Conservation (phyloP, 2,113 vertebrate species). For the Stictonetta naevosa region DNA sequence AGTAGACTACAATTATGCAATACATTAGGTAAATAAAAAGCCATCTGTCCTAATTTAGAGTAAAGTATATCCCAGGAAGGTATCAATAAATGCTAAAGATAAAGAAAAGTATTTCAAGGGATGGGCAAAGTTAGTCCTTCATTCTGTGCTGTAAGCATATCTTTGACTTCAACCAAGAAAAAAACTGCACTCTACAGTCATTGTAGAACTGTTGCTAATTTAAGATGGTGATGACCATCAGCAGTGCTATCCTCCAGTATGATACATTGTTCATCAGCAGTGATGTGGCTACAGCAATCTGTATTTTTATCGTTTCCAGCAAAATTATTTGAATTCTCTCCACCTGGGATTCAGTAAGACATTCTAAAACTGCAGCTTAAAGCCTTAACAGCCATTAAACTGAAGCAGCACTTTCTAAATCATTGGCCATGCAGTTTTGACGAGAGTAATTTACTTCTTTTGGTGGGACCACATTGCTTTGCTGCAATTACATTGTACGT, state of each 20-base stretch:
- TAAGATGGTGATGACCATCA: not conserved
- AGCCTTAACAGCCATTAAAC: not conserved
- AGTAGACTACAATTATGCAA: not conserved
- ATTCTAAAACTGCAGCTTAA: not conserved
- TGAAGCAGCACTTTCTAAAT: constrained; percentile 25
- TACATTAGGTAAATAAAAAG: not conserved
- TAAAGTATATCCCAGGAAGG: not conserved
- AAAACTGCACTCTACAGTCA: not conserved
- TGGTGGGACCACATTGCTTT: constrained; percentile 22
- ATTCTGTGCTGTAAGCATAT: not conserved
- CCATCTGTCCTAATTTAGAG: constrained; percentile 10
- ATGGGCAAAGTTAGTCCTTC: not conserved
- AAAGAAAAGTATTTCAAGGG: not conserved
- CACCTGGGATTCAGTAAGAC: not conserved
- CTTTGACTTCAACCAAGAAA: not conserved
- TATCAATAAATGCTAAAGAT: not conserved
- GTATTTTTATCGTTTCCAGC: not conserved
- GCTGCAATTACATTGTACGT: constrained; percentile 33
- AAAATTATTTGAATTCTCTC: not conserved
- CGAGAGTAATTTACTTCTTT: constrained; percentile 45
- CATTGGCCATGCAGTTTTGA: not conserved
- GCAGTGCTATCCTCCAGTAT: not conserved
- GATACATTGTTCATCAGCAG: not conserved
- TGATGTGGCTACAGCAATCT: not conserved
- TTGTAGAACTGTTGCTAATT: not conserved